Evolutionary conservation across 2,113 vertebrate genomes (phyloP).

Genomic region (Oncorhynchus nerka): DNA sequence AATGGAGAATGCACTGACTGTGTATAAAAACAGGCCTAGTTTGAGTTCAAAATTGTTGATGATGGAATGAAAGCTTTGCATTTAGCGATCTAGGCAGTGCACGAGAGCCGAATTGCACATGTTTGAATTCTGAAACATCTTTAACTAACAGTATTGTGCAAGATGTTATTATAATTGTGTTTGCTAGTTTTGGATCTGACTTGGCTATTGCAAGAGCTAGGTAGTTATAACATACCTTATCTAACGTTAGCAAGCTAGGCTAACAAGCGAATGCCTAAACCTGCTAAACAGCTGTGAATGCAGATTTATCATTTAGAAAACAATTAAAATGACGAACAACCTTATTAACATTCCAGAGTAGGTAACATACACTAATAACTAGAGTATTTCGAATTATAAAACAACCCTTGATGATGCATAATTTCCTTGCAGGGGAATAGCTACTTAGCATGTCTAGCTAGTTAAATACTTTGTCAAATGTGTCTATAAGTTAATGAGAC

Average conservation of each 20-base stretch:
- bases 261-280: too few relatives aligned
- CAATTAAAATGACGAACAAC: too few relatives aligned
- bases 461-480: background rate
- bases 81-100: background rate
- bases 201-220: too few relatives aligned
- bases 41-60: background rate
- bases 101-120: background rate
- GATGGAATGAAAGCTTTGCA: constrained; percentile 21
- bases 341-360: too few relatives aligned
- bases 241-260: too few relatives aligned
- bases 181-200: too few relatives aligned
- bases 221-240: too few relatives aligned
- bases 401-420: background rate
- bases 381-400: too few relatives aligned
- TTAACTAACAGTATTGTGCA: background rate
- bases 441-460: background rate
- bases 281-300: too few relatives aligned
- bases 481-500: background rate
- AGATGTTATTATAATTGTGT: too few relatives aligned
- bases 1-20: constrained; percentile 85
- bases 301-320: too few relatives aligned
- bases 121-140: background rate
- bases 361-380: too few relatives aligned
- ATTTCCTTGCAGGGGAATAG: background rate
- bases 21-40: constrained; percentile 56